A percentile compares a stretch with the other conserved stretches of the same genome.
Evolutionary conservation across 2,888 invertebrate genomes (phyloP).

Genomic region (Asteroscopus sphinx): DNA sequence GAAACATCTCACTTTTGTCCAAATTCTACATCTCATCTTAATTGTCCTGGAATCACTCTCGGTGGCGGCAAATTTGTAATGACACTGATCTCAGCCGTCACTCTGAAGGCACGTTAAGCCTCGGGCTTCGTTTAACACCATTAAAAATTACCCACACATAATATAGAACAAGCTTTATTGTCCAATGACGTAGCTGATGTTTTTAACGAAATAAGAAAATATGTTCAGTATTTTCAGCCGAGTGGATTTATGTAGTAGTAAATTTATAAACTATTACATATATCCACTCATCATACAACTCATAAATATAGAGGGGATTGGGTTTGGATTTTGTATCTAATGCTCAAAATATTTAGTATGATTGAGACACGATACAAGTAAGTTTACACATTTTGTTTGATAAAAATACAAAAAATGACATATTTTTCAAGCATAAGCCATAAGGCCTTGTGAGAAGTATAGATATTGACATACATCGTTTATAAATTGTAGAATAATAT

Average conservation of each 20-base stretch:
- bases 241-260: constrained; percentile 2
- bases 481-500: neutral
- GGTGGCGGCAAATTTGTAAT: neutral
- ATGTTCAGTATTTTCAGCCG: constrained; percentile 17
- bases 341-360: too few relatives aligned
- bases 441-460: too few relatives aligned
- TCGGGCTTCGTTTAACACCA: constrained; percentile 22
- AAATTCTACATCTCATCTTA: neutral
- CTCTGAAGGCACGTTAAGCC: constrained; percentile 32
- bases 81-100: constrained; percentile 25
- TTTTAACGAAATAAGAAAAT: too few relatives aligned
- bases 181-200: neutral
- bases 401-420: too few relatives aligned
- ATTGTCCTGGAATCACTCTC: neutral
- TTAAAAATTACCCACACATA: constrained; percentile 13
- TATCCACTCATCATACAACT: too few relatives aligned
- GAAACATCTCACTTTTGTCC: too few relatives aligned
- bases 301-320: too few relatives aligned
- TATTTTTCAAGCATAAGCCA: too few relatives aligned
- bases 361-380: too few relatives aligned
- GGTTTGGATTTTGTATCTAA: too few relatives aligned
- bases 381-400: too few relatives aligned
- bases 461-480: neutral
- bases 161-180: constrained; percentile 15
- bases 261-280: too few relatives aligned